Conservation (phyloP, 2,113 vertebrate genomes). For the Sterna hirundo region DNA sequence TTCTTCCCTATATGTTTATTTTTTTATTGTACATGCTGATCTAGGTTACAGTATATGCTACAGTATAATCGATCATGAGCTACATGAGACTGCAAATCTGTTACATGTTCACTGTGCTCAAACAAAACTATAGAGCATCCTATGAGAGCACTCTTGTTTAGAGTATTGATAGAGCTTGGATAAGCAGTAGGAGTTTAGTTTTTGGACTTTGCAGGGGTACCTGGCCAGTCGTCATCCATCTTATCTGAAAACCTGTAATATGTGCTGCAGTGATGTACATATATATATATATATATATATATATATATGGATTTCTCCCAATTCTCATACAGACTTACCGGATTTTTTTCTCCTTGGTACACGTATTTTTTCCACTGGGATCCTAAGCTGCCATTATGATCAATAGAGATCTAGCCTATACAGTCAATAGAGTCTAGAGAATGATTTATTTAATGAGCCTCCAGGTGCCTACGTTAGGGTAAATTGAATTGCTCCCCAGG, state of each 20-base stretch:
- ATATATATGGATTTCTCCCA: background rate
- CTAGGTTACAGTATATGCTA: background rate
- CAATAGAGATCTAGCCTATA: background rate
- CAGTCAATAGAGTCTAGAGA: background rate
- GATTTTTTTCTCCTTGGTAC: background rate
- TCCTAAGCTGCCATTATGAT: background rate
- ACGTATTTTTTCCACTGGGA: background rate
- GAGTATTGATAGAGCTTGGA: background rate
- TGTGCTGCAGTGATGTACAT: background rate
- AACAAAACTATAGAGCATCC: background rate
- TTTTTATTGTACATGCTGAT: background rate
- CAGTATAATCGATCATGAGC: background rate
- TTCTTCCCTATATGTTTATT: background rate
- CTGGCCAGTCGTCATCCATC: background rate
- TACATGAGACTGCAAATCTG: background rate
- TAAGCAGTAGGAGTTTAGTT: background rate
- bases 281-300: background rate
- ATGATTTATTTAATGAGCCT: conserved; percentile 8
- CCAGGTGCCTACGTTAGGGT: background rate
- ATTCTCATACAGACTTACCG: background rate
- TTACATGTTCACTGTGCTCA: background rate
- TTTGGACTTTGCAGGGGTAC: background rate
- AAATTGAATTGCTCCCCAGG: background rate
- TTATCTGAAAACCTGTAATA: background rate
- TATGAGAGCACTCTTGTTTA: background rate